A percentile compares a stretch with the other conserved stretches of the same genome.
Conservation (phyloP, 2,797 vertebrate genomes). For the Rhinogobio ventralis region DNA sequence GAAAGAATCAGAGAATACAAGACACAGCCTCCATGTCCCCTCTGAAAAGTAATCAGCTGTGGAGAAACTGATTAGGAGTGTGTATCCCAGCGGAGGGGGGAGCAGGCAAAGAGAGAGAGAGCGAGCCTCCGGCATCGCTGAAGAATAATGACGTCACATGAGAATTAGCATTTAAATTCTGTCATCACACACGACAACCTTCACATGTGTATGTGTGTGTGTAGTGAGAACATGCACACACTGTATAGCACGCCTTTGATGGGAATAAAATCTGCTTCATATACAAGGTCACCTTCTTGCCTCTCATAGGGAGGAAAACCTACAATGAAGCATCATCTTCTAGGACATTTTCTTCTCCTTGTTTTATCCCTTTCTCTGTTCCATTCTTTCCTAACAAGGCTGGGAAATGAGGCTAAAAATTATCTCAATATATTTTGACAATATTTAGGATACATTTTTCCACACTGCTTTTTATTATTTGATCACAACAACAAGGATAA, state of each 20-base stretch:
- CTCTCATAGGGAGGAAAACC: constrained; percentile 28
- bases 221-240: neutral
- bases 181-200: constrained; percentile 41
- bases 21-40: constrained; percentile 51
- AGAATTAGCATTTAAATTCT: constrained; percentile 53
- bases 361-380: neutral
- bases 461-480: neutral
- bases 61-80: constrained; percentile 63
- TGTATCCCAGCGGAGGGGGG: constrained; percentile 34
- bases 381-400: neutral
- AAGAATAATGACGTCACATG: constrained; percentile 54
- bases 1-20: constrained; percentile 40
- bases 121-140: constrained; percentile 41
- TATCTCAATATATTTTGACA: neutral
- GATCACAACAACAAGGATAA: neutral
- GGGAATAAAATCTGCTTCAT: constrained; percentile 46
- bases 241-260: neutral
- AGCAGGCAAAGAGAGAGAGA: constrained; percentile 14
- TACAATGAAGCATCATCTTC: constrained; percentile 12
- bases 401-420: neutral
- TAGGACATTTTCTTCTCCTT: constrained; percentile 49
- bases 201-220: constrained; percentile 35
- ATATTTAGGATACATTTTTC: neutral
- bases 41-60: constrained; percentile 62
- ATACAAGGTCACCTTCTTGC: constrained; percentile 78